Evolutionary conservation across 2,113 vertebrate species (phyloP), one percentile per base, ranked within the genome.

Genomic region (Atractosteus spatula): DNA sequence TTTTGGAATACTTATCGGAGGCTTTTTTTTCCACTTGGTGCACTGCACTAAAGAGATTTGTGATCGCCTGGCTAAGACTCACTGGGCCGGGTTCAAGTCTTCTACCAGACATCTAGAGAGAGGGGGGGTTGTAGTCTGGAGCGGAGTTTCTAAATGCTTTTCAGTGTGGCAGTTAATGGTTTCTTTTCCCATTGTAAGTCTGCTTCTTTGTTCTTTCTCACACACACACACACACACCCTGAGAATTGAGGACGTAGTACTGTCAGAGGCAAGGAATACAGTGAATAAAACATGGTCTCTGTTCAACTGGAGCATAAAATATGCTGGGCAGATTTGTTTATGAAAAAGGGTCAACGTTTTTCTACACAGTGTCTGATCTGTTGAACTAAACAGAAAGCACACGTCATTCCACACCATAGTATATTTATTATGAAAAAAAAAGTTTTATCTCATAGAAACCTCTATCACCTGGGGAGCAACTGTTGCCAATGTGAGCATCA

Each of bases 381-480:
- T 51, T 51, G 47, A 51, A 51, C 2, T 51, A 10, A 51, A 51
- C 47, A 1, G 10, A 7, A 51, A 5, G 47, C 47, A 51, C 10
- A 67, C 43, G 4, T 7, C 11, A 8, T 67, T 67, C n/a, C 66
- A 67, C 66, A 67, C 66, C 42, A 47, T 14, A 47, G 45, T 8
- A 67, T 16, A 16, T 67, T 67, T 72, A 72, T 72, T 66, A 55
- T 66, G 62, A 55, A 72, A 66, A 73, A 47, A 3, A 12, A 43
- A 12, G 7, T 67, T 59, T 8, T 59, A 12, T 14, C 56, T 14
- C n/a, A n/a, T 59, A 59, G 7, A 59, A 59, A 12, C 56, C 56
- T 59, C 56, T 12, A 3, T 59, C 3, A 7, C 13, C 11, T 14
- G 11, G 11, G 11, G n/a, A 13, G n/a, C 0, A 12, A 59, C 47